Percentiles rank a stretch among this genome's conserved stretches.
These are phyloP conservation scores for Chanos chanos DNA, from an alignment of 2,797 vertebrate species.

Conservation along the genomic window DNA sequence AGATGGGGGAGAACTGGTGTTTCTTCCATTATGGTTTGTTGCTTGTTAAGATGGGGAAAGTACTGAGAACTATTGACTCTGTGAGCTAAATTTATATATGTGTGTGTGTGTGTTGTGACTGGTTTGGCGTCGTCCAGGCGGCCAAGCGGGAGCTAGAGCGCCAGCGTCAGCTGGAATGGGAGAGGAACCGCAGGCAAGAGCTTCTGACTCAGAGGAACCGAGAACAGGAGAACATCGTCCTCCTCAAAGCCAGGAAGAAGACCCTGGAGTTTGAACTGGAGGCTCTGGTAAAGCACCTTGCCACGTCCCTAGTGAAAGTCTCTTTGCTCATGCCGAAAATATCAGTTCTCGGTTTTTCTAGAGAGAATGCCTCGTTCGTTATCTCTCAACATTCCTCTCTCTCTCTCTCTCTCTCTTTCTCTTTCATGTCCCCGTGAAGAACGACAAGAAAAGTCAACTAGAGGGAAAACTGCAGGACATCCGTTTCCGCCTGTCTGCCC, in stretches of 20 bases:
- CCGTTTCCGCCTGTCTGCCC: conserved; percentile 83
- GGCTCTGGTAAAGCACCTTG: conserved; percentile 73
- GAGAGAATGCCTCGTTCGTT: background rate
- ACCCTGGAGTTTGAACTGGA: conserved; percentile 96
- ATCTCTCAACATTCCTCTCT: background rate
- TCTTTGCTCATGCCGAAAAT: background rate
- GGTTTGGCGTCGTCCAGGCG: conserved; percentile 64
- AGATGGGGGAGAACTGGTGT: background rate
- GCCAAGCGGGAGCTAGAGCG: conserved; percentile 94
- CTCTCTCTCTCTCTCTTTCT: background rate
- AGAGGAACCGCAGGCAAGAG: conserved; percentile 87
- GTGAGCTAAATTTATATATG: background rate
- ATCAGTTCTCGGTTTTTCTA: no score
- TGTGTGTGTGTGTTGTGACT: background rate
- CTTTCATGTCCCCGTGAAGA: conserved; percentile 64
- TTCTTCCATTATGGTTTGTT: no score
- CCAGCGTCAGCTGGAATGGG: conserved; percentile 85
- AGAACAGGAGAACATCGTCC: conserved; percentile 94
- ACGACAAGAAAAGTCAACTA: conserved; percentile 91
- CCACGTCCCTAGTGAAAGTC: no score
- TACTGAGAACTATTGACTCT: background rate
- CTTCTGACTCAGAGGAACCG: conserved; percentile 91
- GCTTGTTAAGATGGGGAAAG: no score
- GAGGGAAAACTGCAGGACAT: conserved; percentile 97
- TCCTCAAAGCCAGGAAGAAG: conserved; percentile 94